A percentile compares a stretch with the other conserved stretches of the same genome.
These are phyloP conservation scores for Micrasema minimum DNA, from an alignment of 1,140 invertebrate species.

Conservation along the genomic window DNA sequence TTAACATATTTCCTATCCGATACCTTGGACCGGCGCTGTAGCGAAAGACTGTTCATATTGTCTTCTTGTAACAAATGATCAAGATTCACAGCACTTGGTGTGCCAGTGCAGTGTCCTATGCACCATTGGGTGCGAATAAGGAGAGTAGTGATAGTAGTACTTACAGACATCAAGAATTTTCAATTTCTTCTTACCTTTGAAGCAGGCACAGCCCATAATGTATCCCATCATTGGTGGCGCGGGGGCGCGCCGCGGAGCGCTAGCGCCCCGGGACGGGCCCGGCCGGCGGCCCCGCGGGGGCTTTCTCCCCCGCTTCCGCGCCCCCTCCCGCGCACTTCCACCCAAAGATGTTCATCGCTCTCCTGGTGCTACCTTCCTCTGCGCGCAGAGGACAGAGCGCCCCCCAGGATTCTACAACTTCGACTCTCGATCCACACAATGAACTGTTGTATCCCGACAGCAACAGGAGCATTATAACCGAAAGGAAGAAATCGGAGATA, in stretches of 20 bases:
- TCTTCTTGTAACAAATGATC: too few species aligned
- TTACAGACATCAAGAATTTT: too few species aligned
- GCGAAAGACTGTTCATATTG: too few species aligned
- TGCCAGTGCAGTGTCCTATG: too few species aligned
- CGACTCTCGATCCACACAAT: too few species aligned
- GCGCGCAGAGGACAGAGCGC: too few species aligned
- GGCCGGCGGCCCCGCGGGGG: constrained; percentile 56
- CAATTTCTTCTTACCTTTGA: constrained; percentile 87
- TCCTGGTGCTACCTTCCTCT: constrained; percentile 28
- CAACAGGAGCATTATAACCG: constrained; percentile 21
- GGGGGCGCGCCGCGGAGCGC: constrained; percentile 57
- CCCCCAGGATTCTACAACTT: too few species aligned
- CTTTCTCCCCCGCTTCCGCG: constrained; percentile 49
- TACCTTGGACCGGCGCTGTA: too few species aligned
- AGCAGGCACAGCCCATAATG: constrained; percentile 90
- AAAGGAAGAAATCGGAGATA: background rate
- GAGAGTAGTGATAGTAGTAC: too few species aligned
- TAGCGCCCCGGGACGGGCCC: constrained; percentile 54
- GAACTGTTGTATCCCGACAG: constrained; percentile 30
- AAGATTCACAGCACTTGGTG: too few species aligned
- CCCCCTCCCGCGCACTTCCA: constrained; percentile 44
- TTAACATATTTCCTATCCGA: too few species aligned
- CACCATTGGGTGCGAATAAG: too few species aligned
- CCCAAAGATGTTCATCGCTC: constrained; percentile 56
- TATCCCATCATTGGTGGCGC: constrained; percentile 81